phyloP scores from a whole-genome alignment of 2,113 vertebrate species.

The Notiomystis cincta region DNA sequence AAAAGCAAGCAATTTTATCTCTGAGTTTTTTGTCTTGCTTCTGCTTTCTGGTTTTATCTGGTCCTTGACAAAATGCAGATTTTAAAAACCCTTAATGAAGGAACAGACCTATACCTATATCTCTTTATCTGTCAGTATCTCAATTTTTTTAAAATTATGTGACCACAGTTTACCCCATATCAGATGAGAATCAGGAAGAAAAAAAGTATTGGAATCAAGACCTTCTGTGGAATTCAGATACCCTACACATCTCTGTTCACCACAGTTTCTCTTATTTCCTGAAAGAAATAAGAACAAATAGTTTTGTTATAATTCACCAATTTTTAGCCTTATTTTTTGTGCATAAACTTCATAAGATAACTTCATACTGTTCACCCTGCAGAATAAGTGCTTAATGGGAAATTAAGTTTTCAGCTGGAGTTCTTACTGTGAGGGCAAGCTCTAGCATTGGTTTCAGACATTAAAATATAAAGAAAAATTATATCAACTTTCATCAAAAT shows the following conservation, averaged over 20 bases:
- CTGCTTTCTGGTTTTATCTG: conserved; percentile 9
- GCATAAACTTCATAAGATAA: background rate
- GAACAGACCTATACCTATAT: background rate
- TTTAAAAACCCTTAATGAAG: background rate
- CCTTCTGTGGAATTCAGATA: background rate
- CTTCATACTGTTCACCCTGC: background rate
- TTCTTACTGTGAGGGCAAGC: background rate
- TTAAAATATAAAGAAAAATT: background rate
- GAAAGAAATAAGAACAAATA: background rate
- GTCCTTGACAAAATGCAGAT: background rate
- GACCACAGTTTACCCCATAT: background rate
- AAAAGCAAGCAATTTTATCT: background rate
- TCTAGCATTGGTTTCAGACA: background rate
- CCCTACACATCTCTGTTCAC: background rate
- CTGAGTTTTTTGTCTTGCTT: background rate
- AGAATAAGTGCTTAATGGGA: background rate
- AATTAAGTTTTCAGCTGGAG: background rate
- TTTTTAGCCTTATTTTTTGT: background rate
- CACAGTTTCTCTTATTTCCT: background rate
- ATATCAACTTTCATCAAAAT: background rate
- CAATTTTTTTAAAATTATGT: background rate
- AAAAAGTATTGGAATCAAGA: background rate
- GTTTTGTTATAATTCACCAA: background rate
- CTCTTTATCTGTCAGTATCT: background rate
- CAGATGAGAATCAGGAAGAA: background rate